Evolutionary conservation across 2,113 vertebrate species (phyloP).

Genomic region (Ibidorhyncha struthersii): DNA sequence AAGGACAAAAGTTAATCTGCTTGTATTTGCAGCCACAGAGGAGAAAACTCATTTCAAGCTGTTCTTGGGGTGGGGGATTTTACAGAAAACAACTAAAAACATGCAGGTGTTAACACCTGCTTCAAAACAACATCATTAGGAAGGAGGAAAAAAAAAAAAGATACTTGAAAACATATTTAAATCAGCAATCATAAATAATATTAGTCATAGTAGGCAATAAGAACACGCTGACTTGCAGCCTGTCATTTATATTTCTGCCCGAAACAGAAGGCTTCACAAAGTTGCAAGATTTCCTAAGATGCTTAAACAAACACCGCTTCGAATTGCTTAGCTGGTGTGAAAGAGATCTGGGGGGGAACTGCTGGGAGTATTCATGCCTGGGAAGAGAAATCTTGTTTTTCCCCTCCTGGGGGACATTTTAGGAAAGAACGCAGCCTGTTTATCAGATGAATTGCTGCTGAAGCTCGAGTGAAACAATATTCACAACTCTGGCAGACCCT

Average conservation of each 20-base stretch:
- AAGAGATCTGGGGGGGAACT: neutral
- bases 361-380: neutral
- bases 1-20: conserved; percentile 32
- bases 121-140: neutral
- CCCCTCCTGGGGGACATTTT: conserved; percentile 13
- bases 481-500: neutral
- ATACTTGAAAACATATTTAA: neutral
- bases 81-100: neutral
- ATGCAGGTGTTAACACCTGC: neutral
- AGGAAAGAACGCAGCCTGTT: neutral
- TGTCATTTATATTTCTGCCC: neutral
- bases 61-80: neutral
- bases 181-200: neutral
- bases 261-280: conserved; percentile 16
- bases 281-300: conserved; percentile 27
- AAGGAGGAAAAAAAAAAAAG: too few species aligned
- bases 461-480: neutral
- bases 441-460: neutral
- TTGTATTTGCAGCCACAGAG: neutral
- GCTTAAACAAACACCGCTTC: neutral
- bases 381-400: neutral
- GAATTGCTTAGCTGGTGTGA: neutral
- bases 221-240: neutral
- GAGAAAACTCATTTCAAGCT: neutral
- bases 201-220: neutral